Conservation (phyloP, 2,888 invertebrate genomes). For the Dryobota labecula region DNA sequence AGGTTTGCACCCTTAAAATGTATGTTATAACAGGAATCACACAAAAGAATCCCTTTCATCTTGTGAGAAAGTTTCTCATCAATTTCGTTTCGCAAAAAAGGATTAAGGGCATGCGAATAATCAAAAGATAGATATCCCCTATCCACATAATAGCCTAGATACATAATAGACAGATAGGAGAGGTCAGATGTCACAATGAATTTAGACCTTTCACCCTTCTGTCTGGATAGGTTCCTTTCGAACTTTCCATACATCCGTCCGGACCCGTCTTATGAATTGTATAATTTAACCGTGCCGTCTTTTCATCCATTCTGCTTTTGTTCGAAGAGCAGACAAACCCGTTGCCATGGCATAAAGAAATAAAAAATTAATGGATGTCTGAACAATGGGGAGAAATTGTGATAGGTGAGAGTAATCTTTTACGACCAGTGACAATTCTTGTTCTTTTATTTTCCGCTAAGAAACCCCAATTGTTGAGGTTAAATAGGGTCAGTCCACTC, state of each 20-base stretch:
- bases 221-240: constrained; percentile 68
- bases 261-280: constrained; percentile 81
- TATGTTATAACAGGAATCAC: constrained; percentile 50
- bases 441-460: constrained; percentile 80
- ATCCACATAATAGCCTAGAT: constrained; percentile 54
- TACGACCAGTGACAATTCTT: constrained; percentile 81
- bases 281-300: constrained; percentile 83
- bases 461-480: constrained; percentile 82
- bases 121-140: constrained; percentile 60
- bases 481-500: constrained; percentile 85
- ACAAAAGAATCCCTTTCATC: constrained; percentile 56
- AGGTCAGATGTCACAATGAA: constrained; percentile 72
- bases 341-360: constrained; percentile 82
- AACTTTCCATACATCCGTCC: constrained; percentile 75
- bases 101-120: constrained; percentile 47
- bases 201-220: constrained; percentile 76
- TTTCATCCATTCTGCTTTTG: constrained; percentile 86
- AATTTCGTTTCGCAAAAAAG: constrained; percentile 47
- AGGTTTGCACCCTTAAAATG: constrained; percentile 52
- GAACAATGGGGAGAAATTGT: constrained; percentile 89
- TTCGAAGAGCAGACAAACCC: constrained; percentile 84
- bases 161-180: constrained; percentile 63
- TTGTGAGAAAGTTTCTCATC: constrained; percentile 61
- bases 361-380: constrained; percentile 86
- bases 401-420: constrained; percentile 90